These are phyloP conservation scores for Mystacornis crossleyi DNA, from an alignment of 2,113 vertebrate genomes.

Conservation along the genomic window DNA sequence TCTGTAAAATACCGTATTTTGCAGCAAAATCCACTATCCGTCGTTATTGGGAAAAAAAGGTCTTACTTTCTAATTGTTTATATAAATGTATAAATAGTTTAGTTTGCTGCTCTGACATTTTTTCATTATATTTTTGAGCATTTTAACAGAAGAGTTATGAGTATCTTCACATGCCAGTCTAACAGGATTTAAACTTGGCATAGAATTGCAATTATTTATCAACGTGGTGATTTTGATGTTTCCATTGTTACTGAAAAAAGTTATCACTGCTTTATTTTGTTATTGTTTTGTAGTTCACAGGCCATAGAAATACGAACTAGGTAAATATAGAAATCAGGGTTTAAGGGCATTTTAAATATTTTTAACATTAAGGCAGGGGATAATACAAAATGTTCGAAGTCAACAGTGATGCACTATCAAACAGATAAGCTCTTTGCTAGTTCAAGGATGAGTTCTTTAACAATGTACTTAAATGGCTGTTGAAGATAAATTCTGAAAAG, in stretches of 20 bases:
- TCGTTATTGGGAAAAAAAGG: neutral
- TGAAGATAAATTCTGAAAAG: neutral
- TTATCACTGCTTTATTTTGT: neutral
- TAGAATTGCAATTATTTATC: neutral
- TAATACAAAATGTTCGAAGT: neutral
- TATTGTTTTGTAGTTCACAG: neutral
- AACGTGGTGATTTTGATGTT: neutral
- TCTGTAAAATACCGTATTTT: neutral
- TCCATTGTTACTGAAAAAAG: neutral
- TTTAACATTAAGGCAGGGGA: neutral
- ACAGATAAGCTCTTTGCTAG: neutral
- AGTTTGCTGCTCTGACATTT: neutral
- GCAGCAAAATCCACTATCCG: neutral
- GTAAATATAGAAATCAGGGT: neutral
- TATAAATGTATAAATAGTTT: neutral
- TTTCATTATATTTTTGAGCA: neutral
- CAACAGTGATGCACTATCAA: neutral
- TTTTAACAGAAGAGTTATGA: neutral
- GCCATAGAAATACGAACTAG: neutral
- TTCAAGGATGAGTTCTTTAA: neutral
- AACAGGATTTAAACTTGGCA: neutral
- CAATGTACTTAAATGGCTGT: neutral
- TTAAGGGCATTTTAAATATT: neutral
- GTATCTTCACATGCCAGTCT: neutral
- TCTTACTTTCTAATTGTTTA: neutral